phyloP scores from a whole-genome alignment of 2,888 invertebrate species.

The Tipula unca region DNA sequence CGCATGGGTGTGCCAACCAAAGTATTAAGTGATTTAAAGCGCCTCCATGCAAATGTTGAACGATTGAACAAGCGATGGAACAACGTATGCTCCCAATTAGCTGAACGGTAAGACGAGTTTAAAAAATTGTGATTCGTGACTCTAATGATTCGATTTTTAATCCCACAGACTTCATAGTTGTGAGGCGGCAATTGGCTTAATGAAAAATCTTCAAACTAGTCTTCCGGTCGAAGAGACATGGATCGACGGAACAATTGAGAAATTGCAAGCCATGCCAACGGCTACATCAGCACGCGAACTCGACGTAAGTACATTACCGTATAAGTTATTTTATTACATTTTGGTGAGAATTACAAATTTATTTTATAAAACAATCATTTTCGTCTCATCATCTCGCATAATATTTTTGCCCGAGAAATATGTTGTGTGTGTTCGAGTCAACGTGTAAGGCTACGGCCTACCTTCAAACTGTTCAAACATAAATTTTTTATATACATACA shows the following conservation, averaged over 20 bases:
- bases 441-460: not conserved
- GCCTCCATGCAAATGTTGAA: slow-evolving; percentile 85
- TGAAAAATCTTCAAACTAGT: slow-evolving; percentile 84
- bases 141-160: slow-evolving; percentile 22
- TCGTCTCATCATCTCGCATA: not conserved
- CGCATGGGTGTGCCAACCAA: slow-evolving; percentile 86
- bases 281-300: slow-evolving; percentile 44
- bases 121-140: not conserved
- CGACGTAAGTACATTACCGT: slow-evolving; percentile 37
- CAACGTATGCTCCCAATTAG: slow-evolving; percentile 79
- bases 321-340: slow-evolving; percentile 29
- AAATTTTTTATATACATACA: not conserved
- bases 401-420: not conserved
- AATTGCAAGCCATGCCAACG: slow-evolving; percentile 67
- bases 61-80: slow-evolving; percentile 86
- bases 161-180: slow-evolving; percentile 69
- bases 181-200: slow-evolving; percentile 81
- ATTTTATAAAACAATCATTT: slow-evolving; percentile 10
- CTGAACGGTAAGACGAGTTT: slow-evolving; percentile 55
- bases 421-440: not conserved
- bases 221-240: slow-evolving; percentile 82
- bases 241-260: slow-evolving; percentile 76
- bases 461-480: not conserved
- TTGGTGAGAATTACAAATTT: not conserved
- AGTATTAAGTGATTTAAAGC: slow-evolving; percentile 76